Base-by-base conservation (phyloP, 2,797 vertebrate genomes). In the Morus bassanus region DNA sequence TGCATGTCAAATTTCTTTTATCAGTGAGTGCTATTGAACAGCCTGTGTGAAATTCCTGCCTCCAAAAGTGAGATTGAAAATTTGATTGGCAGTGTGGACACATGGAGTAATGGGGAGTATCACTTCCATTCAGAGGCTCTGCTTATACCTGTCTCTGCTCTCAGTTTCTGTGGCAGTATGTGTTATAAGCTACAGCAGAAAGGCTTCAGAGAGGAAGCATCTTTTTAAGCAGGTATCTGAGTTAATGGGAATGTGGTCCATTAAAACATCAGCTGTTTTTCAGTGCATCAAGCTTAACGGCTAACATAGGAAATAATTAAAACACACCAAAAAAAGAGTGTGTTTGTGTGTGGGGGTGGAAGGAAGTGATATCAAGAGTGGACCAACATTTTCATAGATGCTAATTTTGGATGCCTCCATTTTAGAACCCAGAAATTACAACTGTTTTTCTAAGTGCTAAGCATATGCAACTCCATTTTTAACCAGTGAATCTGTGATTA, bases 351-450 rank as follows among this genome's bases (percentile, higher is more conserved):
- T 19, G 0, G 0, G 24, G 18, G 35, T 45, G 64, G 57, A 76
- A 93, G 64, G 85, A 88, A 94, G 72, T 39, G 85, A 88, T 93
- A 89, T 92, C 8, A 77, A 65, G 89, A 92, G 46, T 53, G 30
- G 75, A 94, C 87, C 65, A 92, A 13, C 60, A 15, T 73, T 96
- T 95, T 95, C 65, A 6, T 27, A 87, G 90, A 61, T 0, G 8
- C 85, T 96, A 75, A 88, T 89, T 96, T 85, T 95, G 73, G 63
- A 30, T 95, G 73, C 76, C 81, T 94, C 91, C 92, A 94, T 92
- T 95, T 97, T 94, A 94, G 91, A 91, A 92, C 33, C 31, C 65
- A 88, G 92, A 72, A 92, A 69, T 95, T 95, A 88, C 68, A 83
- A 89, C 91, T 82, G 45, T 78, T 85, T 94, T 80, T 89, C 33